phyloP scores from a whole-genome alignment of 2,113 vertebrate species.

The Struthidea cinerea region DNA sequence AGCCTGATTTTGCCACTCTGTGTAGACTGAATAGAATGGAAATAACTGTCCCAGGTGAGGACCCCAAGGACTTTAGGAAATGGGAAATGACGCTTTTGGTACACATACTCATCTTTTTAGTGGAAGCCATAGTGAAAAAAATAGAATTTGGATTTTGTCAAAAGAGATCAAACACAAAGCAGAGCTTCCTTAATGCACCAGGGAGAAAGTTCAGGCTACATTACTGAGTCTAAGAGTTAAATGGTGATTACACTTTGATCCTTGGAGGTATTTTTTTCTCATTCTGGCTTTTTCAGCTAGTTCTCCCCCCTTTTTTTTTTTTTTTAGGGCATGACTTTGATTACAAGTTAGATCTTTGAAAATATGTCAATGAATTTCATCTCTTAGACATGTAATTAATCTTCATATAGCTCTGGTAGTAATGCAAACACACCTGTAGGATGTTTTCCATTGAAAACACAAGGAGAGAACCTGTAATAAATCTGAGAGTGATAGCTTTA shows the following conservation, averaged over 20 bases:
- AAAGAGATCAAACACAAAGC: background rate
- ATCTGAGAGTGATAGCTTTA: conserved; percentile 70
- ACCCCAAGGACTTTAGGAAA: background rate
- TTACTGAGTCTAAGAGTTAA: background rate
- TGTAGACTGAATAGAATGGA: background rate
- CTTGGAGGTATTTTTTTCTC: background rate
- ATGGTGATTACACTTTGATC: background rate
- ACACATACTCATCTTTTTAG: fast-evolving
- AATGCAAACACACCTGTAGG: conserved; percentile 75
- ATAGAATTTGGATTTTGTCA: background rate
- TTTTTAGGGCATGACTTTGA: conserved; percentile 14
- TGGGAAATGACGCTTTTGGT: background rate
- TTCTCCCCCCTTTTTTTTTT: background rate
- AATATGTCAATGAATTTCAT: conserved; percentile 64
- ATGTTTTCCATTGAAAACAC: conserved; percentile 66
- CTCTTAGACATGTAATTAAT: conserved; percentile 64
- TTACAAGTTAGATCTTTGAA: conserved; percentile 64
- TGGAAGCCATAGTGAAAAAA: background rate
- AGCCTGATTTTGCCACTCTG: background rate
- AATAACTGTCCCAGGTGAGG: background rate
- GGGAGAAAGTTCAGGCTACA: background rate
- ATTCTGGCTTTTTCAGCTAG: background rate
- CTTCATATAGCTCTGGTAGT: conserved; percentile 64
- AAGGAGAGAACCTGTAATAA: conserved; percentile 65
- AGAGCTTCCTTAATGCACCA: background rate